Percentiles rank a stretch among this genome's conserved stretches.
Conservation (phyloP, 2,888 invertebrate genomes). For the Pandemis cinnamomeana region DNA sequence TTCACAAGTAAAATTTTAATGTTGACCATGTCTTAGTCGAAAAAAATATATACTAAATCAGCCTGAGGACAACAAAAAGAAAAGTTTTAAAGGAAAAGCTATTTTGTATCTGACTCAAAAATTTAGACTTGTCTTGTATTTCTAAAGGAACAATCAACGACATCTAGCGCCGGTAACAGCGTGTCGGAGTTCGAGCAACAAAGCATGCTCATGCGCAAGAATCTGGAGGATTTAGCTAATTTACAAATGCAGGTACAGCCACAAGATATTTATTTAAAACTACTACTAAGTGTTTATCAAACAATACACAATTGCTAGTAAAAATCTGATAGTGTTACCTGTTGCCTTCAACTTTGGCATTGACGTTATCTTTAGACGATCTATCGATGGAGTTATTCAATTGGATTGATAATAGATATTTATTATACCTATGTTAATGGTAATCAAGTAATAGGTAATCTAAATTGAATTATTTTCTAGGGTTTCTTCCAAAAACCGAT, state of each 20-base stretch:
- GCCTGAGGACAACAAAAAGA: no score
- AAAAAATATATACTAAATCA: no score
- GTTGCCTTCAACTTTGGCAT: no score
- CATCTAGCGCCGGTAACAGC: constrained; percentile 81
- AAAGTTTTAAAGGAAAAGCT: no score
- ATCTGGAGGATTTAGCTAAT: constrained; percentile 80
- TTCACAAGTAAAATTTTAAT: background rate
- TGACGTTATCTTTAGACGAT: no score
- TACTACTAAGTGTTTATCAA: no score
- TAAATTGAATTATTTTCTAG: constrained; percentile 52
- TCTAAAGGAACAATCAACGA: constrained; percentile 77
- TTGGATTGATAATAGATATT: no score
- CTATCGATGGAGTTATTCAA: no score
- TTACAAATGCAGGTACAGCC: constrained; percentile 78
- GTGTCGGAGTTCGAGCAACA: constrained; percentile 82
- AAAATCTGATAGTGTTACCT: no score
- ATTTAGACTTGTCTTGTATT: constrained; percentile 14
- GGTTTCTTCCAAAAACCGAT: constrained; percentile 80
- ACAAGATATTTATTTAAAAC: background rate
- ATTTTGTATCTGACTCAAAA: background rate
- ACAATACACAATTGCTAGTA: no score
- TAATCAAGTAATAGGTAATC: background rate
- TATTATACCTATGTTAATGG: background rate
- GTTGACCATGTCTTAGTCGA: no score
- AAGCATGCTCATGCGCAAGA: constrained; percentile 79